Conservation (phyloP, 2,113 vertebrate genomes). For the Canis aureus region DNA sequence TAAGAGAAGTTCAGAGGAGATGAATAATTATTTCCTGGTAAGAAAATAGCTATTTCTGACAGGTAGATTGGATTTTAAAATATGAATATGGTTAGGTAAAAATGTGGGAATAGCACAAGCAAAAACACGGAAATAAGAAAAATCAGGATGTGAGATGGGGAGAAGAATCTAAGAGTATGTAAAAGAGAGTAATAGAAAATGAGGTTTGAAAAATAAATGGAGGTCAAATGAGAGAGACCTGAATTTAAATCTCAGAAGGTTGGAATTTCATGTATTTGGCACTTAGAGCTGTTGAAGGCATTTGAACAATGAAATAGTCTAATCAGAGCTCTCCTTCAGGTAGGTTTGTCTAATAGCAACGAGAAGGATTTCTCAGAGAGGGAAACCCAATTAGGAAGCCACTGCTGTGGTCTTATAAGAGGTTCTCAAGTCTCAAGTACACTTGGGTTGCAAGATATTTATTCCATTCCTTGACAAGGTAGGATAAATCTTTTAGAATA, state of each 20-base stretch:
- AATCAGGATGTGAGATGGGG: not conserved
- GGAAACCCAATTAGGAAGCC: not conserved
- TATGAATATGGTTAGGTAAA: not conserved
- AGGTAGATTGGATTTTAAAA: not conserved
- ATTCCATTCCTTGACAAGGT: not conserved
- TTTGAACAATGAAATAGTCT: not conserved
- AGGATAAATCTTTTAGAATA: constrained; percentile 12
- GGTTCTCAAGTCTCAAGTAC: not conserved
- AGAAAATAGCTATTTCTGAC: not conserved
- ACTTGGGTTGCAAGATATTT: not conserved
- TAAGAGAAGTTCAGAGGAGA: not conserved
- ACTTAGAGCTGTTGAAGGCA: not conserved
- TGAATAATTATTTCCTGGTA: not conserved
- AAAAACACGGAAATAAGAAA: not conserved
- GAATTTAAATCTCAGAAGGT: not conserved
- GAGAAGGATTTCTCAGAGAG: not conserved
- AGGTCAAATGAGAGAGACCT: not conserved
- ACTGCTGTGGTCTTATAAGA: not conserved
- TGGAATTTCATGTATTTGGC: not conserved
- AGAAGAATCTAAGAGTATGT: not conserved
- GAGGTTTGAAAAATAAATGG: not conserved
- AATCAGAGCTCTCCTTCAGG: not conserved
- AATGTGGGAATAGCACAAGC: not conserved
- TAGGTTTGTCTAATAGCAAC: not conserved
- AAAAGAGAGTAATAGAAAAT: not conserved